phyloP scores from a whole-genome alignment of 1,140 invertebrate genomes.

The Hyphantria cunea region DNA sequence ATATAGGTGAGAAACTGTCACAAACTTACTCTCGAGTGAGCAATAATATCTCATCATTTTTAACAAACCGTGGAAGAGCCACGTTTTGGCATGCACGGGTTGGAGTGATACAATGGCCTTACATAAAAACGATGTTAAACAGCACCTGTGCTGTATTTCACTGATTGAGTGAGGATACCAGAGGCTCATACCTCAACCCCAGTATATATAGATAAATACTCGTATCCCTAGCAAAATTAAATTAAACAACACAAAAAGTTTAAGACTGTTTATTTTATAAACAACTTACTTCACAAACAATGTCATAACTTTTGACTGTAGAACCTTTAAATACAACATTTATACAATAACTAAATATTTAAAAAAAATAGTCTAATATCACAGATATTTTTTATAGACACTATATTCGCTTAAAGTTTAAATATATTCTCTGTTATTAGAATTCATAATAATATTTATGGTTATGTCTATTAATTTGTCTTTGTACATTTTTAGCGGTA shows the following conservation, averaged over 20 bases:
- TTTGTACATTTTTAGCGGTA: slow-evolving; percentile 16
- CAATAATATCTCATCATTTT: no score
- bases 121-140: no score
- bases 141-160: no score
- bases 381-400: slow-evolving; percentile 49
- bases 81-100: no score
- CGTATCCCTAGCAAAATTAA: no score
- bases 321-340: slow-evolving; percentile 59
- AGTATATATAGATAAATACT: no score
- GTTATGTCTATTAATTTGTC: slow-evolving; percentile 6
- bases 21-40: no score
- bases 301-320: slow-evolving; percentile 63
- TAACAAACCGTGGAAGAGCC: no score
- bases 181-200: no score
- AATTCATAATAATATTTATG: slow-evolving; percentile 23
- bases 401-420: slow-evolving; percentile 9
- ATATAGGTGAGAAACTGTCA: no score
- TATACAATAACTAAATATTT: slow-evolving; percentile 45
- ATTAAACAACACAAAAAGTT: slow-evolving; percentile 32
- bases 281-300: slow-evolving; percentile 68
- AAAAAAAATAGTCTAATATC: slow-evolving; percentile 64
- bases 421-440: slow-evolving; percentile 29
- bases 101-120: no score
- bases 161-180: no score
- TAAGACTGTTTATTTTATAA: slow-evolving; percentile 75